Percentiles rank a stretch among this genome's conserved stretches.
phyloP scores from a whole-genome alignment of 2,888 invertebrate genomes.

The Diogma glabrata region DNA sequence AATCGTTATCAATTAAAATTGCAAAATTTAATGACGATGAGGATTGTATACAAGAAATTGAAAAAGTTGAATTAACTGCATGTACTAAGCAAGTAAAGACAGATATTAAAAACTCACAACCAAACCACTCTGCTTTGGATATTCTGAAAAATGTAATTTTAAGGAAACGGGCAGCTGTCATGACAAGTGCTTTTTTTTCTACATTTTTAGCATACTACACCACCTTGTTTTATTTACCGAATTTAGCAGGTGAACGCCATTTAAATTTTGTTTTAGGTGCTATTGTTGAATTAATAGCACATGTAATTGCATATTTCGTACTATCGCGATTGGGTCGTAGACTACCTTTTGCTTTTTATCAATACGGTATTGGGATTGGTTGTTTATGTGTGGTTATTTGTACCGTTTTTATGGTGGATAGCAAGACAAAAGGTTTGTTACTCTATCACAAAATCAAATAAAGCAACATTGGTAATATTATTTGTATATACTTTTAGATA shows the following conservation, averaged over 20 bases:
- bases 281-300: slow-evolving; percentile 37
- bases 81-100: background rate
- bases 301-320: slow-evolving; percentile 31
- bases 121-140: slow-evolving; percentile 2
- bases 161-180: slow-evolving; percentile 20
- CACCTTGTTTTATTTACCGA: slow-evolving; percentile 33
- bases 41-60: slow-evolving; percentile 18
- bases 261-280: slow-evolving; percentile 39
- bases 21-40: slow-evolving; percentile 25
- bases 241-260: slow-evolving; percentile 37
- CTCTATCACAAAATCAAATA: no score
- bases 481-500: slow-evolving; percentile 12
- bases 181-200: slow-evolving; percentile 32
- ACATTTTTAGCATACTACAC: slow-evolving; percentile 37
- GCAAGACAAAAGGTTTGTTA: no score
- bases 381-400: slow-evolving; percentile 33
- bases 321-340: slow-evolving; percentile 36
- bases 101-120: background rate
- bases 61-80: slow-evolving; percentile 12
- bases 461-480: slow-evolving; percentile 7
- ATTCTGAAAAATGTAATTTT: slow-evolving; percentile 17
- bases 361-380: slow-evolving; percentile 34
- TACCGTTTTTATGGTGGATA: slow-evolving; percentile 18
- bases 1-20: slow-evolving; percentile 28
- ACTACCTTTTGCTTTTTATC: slow-evolving; percentile 33